Evolutionary conservation across 2,113 vertebrate genomes (phyloP).

Genomic region (Glareola pratincola): DNA sequence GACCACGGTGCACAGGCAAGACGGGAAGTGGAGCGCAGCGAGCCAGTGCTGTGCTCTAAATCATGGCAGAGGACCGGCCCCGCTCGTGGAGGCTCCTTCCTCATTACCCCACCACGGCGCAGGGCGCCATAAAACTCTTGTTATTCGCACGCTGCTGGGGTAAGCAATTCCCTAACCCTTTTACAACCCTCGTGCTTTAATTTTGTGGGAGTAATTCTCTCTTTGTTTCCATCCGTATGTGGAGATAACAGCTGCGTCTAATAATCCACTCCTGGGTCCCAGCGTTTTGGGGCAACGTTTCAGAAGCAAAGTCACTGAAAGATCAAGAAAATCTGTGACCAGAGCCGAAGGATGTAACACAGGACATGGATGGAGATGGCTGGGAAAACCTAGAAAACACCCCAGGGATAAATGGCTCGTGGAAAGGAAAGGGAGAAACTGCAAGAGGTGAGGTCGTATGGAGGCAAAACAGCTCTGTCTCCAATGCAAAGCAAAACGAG

Average conservation of each 20-base stretch:
- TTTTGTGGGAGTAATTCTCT: not conserved
- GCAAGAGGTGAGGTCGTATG: not conserved
- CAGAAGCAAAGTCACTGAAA: not conserved
- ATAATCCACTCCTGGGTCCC: not conserved
- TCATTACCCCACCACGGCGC: not conserved
- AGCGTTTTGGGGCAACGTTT: not conserved
- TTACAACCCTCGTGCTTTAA: not conserved
- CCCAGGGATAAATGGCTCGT: not conserved
- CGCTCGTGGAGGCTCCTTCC: not conserved
- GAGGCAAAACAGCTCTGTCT: not conserved
- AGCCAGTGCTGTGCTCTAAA: not conserved
- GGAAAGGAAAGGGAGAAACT: not conserved
- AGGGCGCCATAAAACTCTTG: not conserved
- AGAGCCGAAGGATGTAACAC: not conserved
- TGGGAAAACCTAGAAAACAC: not conserved
- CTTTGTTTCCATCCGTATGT: not conserved
- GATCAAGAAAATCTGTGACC: not conserved
- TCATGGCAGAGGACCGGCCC: not conserved
- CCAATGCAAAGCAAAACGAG: not conserved
- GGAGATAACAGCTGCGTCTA: slow-evolving; percentile 10
- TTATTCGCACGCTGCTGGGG: not conserved
- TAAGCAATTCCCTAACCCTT: not conserved
- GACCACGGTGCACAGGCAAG: not conserved
- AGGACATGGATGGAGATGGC: not conserved
- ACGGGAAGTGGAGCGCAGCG: not conserved